Base-by-base conservation (phyloP, 2,888 invertebrate species). In the Polyploca ridens region DNA sequence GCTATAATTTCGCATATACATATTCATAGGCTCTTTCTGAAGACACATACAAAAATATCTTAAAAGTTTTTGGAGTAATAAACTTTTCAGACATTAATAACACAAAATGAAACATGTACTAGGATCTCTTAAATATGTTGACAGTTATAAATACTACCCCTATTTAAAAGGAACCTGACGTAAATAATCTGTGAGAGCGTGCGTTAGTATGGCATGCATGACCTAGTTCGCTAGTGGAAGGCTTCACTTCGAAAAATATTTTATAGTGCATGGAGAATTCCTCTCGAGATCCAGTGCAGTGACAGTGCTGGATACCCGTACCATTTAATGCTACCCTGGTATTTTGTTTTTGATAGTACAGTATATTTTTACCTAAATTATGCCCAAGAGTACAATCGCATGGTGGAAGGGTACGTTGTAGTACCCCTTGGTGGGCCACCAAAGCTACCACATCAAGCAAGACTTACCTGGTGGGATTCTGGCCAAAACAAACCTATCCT, bases 161-260 rank as follows among this genome's bases (percentile, higher is more conserved):
- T 19, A 19, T 54, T 54, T 54, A 19, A 54, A 54, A 54, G 54
- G 54, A 54, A 54, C 19, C 54, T 19, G 54, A 54, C 54, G 54
- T 54, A 54, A 54, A 54, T 54, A 54, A 54, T 54, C 54, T 54
- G 54, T 10, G 54, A 54, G 54, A 54, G 49, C 38, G 38, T 38
- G 41, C 41, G 11, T 41, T 41, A 41, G 41, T 10, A 54, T 54
- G 19, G 8, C 10, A 54, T 54, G 8, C 10, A 54, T 54, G 54
- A 54, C 54, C 54, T 54, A 54, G 54, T 54, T 54, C 54, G 54
- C 54, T 19, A 54, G 54, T 54, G 54, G 54, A 19, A 54, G 49
- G 54, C 54, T 54, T 54, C 54, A 54, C 54, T n/a, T 54, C 54
- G 54, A 19, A 54, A 19, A 54, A 54, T 54, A 54, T 54, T 54